phyloP scores from a whole-genome alignment of 2,113 vertebrate genomes.

The Turnix velox region DNA sequence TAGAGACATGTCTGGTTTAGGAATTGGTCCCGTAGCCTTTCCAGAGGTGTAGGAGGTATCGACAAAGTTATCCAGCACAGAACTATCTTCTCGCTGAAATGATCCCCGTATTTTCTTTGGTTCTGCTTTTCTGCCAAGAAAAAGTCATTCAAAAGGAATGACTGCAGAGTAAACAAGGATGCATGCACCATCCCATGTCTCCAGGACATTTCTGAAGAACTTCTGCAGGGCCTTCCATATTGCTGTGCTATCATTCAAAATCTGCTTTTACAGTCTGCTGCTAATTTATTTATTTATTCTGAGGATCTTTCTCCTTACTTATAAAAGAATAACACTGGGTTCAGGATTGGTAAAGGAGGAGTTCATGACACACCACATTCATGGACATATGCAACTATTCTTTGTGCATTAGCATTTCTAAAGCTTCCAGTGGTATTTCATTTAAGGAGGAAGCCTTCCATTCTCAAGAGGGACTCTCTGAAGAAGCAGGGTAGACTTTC shows the following conservation, averaged over 20 bases:
- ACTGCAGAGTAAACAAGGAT: neutral
- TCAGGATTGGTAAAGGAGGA: neutral
- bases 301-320: no score
- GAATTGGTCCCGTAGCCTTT: neutral
- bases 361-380: neutral
- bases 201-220: neutral
- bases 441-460: neutral
- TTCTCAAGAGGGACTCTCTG: neutral
- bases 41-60: neutral
- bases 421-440: neutral
- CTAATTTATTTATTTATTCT: neutral
- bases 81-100: neutral
- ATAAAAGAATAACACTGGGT: neutral
- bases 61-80: neutral
- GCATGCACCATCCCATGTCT: neutral
- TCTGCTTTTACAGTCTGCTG: neutral
- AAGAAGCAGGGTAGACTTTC: neutral
- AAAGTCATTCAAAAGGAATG: neutral
- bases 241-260: neutral
- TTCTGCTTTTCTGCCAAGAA: no score
- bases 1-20: neutral
- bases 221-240: neutral
- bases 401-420: neutral
- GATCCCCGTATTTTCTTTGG: neutral
- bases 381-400: neutral